Conservation (phyloP, 2,797 vertebrate species). For the Hippocampus kuda region DNA sequence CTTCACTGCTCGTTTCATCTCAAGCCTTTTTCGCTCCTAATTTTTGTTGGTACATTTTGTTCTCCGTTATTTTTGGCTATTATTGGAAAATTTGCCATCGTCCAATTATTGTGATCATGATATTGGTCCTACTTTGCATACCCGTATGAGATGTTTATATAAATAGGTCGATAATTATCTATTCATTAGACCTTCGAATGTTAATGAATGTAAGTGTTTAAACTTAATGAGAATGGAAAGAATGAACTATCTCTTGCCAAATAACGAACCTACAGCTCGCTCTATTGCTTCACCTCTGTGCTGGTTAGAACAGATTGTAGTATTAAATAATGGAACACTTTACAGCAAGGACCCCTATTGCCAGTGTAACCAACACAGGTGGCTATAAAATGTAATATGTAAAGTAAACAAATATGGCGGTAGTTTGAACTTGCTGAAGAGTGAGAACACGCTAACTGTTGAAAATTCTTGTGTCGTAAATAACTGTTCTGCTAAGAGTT, state of each 20-base stretch:
- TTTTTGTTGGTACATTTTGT: not conserved
- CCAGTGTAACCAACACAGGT: too few relatives aligned
- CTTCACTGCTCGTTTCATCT: slow-evolving; percentile 10
- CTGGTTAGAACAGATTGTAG: not conserved
- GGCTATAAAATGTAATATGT: not conserved
- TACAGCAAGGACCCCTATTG: too few relatives aligned
- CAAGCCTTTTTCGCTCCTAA: not conserved
- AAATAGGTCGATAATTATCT: not conserved
- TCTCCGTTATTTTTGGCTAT: not conserved
- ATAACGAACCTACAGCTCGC: not conserved
- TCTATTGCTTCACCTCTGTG: not conserved
- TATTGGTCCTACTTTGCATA: not conserved
- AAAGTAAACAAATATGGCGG: not conserved
- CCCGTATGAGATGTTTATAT: not conserved
- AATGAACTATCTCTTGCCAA: not conserved
- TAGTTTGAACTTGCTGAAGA: not conserved
- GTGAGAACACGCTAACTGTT: too few relatives aligned
- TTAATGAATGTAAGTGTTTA: too few relatives aligned
- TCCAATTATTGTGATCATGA: not conserved
- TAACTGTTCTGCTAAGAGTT: not conserved
- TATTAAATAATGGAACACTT: not conserved
- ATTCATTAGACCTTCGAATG: not conserved
- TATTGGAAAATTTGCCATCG: not conserved
- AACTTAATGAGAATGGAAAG: not conserved
- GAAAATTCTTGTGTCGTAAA: not conserved